Evolutionary conservation across 2,888 invertebrate species (phyloP).

Genomic region (Tuta absoluta): DNA sequence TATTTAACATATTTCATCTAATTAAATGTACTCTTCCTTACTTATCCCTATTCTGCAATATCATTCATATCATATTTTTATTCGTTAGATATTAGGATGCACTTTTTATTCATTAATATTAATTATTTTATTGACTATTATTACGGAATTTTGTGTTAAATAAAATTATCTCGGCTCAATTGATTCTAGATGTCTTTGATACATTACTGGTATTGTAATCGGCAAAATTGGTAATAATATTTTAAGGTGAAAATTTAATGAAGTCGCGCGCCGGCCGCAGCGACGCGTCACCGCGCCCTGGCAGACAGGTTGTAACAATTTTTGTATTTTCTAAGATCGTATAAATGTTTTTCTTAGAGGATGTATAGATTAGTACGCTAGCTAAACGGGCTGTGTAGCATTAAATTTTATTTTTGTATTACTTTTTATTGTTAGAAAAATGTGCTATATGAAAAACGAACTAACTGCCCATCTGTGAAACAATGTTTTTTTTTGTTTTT

Average conservation of each 20-base stretch:
- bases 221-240: neutral
- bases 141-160: neutral
- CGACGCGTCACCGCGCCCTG: too few species aligned
- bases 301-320: neutral
- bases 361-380: constrained; percentile 33
- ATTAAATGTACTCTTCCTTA: neutral
- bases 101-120: neutral
- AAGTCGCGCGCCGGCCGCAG: too few species aligned
- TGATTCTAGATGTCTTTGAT: neutral
- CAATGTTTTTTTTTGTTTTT: neutral
- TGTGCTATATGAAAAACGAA: neutral
- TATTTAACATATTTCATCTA: neutral
- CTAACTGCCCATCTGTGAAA: neutral
- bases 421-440: constrained; percentile 8
- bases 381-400: constrained; percentile 46
- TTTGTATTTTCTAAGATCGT: neutral
- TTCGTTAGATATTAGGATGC: neutral
- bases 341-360: neutral
- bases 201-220: neutral
- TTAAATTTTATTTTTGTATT: constrained; percentile 45
- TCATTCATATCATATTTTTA: constrained; percentile 9
- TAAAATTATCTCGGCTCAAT: neutral
- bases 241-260: too few species aligned
- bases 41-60: neutral
- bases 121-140: neutral